Evolutionary conservation across 2,797 vertebrate species (phyloP).

Genomic region (Glyptemys insculpta): DNA sequence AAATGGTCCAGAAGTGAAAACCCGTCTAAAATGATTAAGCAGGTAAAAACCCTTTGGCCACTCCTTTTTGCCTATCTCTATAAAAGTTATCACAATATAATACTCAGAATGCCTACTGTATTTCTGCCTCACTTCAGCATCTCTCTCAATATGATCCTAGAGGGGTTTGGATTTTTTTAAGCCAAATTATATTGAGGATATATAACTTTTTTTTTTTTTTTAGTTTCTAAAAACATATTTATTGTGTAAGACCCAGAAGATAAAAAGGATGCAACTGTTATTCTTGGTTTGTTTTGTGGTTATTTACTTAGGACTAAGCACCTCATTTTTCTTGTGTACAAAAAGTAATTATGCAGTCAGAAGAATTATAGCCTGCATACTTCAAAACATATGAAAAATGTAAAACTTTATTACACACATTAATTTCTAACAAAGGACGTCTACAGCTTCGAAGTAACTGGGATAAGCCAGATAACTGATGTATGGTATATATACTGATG

Average conservation of each 20-base stretch:
- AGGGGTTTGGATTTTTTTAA: background rate
- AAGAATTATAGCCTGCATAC: conserved; percentile 86
- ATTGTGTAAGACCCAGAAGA: conserved; percentile 75
- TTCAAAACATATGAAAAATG: conserved; percentile 89
- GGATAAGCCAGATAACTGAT: conserved; percentile 83
- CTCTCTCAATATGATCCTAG: conserved; percentile 44
- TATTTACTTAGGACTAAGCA: conserved; percentile 86
- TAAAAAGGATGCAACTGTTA: conserved; percentile 82
- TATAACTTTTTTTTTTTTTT: conserved; percentile 39
- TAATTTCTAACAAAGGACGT: conserved; percentile 86
- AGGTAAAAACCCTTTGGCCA: conserved; percentile 9
- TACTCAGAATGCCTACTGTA: conserved; percentile 5
- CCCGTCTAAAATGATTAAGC: conserved; percentile 48
- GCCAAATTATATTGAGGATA: conserved; percentile 43
- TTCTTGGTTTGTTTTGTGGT: conserved; percentile 84
- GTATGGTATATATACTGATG: conserved; percentile 74
- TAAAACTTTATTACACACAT: conserved; percentile 89
- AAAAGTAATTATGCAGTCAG: conserved; percentile 88
- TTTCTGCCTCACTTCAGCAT: conserved; percentile 45
- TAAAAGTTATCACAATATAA: conserved; percentile 41
- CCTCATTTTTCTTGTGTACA: conserved; percentile 86
- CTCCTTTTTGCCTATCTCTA: conserved; percentile 23
- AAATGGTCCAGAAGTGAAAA: conserved; percentile 7
- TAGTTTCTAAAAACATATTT: conserved; percentile 82
- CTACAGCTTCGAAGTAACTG: conserved; percentile 80